phyloP scores from a whole-genome alignment of 64 coral and sea anemone genomes.

The Porites australiensis region DNA sequence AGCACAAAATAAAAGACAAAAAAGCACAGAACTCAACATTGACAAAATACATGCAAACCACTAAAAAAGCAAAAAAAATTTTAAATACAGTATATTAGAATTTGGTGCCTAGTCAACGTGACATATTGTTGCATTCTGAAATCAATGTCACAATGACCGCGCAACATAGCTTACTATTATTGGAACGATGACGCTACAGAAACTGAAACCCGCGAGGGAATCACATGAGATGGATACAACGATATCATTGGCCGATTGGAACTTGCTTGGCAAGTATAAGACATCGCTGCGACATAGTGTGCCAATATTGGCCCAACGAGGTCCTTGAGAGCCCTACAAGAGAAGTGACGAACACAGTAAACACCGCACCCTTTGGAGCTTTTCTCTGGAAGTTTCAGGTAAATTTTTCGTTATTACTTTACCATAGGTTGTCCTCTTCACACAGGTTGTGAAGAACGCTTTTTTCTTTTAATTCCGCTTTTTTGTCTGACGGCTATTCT shows the following conservation, averaged over 20 bases:
- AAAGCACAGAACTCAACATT: no score
- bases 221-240: background rate
- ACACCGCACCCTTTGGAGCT: background rate
- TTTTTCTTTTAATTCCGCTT: background rate
- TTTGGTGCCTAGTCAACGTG: background rate
- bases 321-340: background rate
- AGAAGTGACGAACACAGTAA: background rate
- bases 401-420: background rate
- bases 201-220: background rate
- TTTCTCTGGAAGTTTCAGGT: background rate
- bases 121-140: background rate
- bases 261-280: background rate
- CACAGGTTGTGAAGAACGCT: background rate
- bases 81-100: no score
- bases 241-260: background rate
- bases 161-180: constrained; percentile 14
- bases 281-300: background rate
- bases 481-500: no score
- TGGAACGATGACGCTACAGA: constrained; percentile 1
- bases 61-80: no score
- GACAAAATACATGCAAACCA: no score
- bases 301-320: constrained; percentile 5
- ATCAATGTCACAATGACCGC: background rate
- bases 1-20: no score
- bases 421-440: background rate